Base-by-base conservation (phyloP, 2,888 invertebrate genomes). In the Orthosia incerta region DNA sequence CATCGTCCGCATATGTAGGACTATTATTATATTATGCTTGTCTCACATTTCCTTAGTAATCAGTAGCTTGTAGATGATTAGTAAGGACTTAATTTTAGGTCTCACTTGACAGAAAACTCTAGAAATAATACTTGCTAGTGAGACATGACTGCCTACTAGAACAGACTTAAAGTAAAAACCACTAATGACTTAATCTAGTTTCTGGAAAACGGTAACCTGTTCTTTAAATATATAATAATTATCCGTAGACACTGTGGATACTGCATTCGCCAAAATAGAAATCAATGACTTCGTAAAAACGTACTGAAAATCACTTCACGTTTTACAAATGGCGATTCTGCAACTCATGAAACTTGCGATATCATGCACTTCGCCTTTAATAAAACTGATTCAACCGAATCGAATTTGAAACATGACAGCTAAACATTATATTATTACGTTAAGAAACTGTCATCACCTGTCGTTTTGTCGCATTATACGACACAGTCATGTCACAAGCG, bases 21-120 rank as follows among this genome's bases (percentile, higher is more conserved):
- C 72, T 85, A 82, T 89, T 85, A 91, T 90, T 90, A 88, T 81
- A 86, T 77, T 81, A 86, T 77, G 80, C 84, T 80, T 76, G 75
- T 66, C 63, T 76, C 48, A 69, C 74, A 76, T 81, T 86, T 86
- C 83, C 85, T 79, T 74, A 76, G 76, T 71, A 85, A 86, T 85
- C 69, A 81, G 55, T 45, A 53, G 31, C 57, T 72, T 31, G 61
- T 59, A 62, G 57, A 61, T 71, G 65, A 57, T 57, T 20, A 23
- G 50, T n/a, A n/a, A n/a, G n/a, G n/a, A 18, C 45, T 46, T 75
- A 70, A 79, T 81, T 74, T 77, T 63, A 71, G 18, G 50, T 67
- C 12, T 65, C 5, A 50, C 57, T 62, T 71, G 61, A 76, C 76
- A 65, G 62, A 76, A 65, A 72, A 55, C 15, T 55, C 26, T 45